Conservation (phyloP, 2,797 vertebrate genomes). For the Brachyalestes nurse region DNA sequence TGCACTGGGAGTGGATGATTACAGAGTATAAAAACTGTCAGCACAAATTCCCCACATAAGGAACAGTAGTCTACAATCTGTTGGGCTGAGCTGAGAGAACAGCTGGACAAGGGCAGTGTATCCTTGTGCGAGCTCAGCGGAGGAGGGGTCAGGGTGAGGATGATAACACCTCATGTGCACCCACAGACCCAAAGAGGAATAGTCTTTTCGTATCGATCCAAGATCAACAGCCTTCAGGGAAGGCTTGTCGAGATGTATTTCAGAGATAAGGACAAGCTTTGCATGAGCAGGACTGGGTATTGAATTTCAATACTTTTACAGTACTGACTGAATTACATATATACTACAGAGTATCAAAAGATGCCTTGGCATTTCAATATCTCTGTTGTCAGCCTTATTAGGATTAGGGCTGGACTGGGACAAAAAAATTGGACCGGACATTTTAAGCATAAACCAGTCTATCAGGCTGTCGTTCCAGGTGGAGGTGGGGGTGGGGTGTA, state of each 20-base stretch:
- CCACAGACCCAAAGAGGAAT: constrained; percentile 12
- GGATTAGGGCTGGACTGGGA: too few species aligned
- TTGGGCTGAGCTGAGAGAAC: constrained; percentile 7
- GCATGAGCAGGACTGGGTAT: too few species aligned
- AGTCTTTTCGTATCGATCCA: constrained; percentile 4
- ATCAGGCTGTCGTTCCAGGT: too few species aligned
- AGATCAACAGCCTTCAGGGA: constrained; percentile 5
- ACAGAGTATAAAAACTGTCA: neutral
- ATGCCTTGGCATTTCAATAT: too few species aligned
- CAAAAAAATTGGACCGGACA: too few species aligned
- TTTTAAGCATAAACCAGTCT: too few species aligned
- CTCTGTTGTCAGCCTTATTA: too few species aligned
- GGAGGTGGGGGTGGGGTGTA: too few species aligned
- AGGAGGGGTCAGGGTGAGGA: constrained; percentile 34
- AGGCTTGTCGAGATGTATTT: neutral
- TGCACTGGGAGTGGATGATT: neutral
- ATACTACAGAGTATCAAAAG: too few species aligned
- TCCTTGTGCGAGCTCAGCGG: constrained; percentile 38
- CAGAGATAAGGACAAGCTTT: neutral
- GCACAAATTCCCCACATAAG: neutral
- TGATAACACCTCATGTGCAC: constrained; percentile 10
- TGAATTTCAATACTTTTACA: too few species aligned
- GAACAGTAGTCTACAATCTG: neutral
- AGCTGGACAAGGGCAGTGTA: constrained; percentile 21
- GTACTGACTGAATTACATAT: too few species aligned